These are phyloP conservation scores for Butorides virescens DNA, from an alignment of 2,113 vertebrate species.

Conservation along the genomic window DNA sequence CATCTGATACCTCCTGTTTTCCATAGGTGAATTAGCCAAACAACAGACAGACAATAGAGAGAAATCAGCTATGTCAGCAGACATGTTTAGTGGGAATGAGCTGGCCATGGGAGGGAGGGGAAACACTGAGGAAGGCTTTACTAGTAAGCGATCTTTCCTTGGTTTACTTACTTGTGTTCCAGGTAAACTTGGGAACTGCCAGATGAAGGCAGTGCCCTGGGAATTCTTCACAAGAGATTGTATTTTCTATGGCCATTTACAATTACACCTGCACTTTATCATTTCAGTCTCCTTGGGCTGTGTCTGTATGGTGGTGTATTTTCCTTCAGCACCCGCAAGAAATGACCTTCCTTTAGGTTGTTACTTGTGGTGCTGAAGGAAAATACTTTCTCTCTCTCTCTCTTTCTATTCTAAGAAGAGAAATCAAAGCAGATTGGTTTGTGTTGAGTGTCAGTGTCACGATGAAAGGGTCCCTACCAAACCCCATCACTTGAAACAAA, in stretches of 20 bases:
- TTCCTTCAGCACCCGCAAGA: conserved; percentile 3
- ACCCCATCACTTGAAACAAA: neutral
- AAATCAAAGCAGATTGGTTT: neutral
- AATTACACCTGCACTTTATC: conserved; percentile 35
- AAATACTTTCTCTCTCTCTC: neutral
- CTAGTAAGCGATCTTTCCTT: conserved; percentile 52
- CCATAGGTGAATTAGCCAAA: conserved; percentile 57
- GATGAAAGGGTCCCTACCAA: neutral
- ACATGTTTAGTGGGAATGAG: neutral
- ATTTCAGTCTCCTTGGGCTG: conserved; percentile 32
- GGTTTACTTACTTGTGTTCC: conserved; percentile 28
- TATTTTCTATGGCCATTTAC: conserved; percentile 27
- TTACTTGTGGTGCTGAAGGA: neutral
- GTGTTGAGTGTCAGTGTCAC: neutral
- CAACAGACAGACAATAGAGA: conserved; percentile 52
- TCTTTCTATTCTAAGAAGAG: neutral
- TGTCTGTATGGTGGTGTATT: neutral
- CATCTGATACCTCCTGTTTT: conserved; percentile 62
- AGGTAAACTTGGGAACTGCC: conserved; percentile 47
- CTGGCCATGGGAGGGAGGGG: neutral
- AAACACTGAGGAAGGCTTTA: neutral
- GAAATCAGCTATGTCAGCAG: conserved; percentile 36
- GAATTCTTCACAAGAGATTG: conserved; percentile 44
- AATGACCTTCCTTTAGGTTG: conserved; percentile 1
- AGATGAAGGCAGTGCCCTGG: conserved; percentile 25